Conservation (phyloP, 23 tunicate species). For the Ciona savignyi region DNA sequence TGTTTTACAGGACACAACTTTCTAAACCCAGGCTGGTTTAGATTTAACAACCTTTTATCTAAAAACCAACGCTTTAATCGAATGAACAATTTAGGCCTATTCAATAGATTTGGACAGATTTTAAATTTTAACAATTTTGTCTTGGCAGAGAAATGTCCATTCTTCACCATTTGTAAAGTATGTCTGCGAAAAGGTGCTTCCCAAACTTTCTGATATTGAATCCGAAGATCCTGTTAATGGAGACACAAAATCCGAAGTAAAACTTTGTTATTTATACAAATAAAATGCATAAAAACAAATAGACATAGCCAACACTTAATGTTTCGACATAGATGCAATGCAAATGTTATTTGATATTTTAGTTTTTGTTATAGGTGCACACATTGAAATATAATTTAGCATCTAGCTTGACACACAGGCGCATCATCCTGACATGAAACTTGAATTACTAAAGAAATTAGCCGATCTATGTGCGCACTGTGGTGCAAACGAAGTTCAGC, state of each 20-base stretch:
- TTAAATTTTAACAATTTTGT: background rate
- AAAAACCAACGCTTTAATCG: too few species aligned
- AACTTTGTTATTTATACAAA: background rate
- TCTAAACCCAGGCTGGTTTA: background rate
- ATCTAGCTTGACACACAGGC: background rate
- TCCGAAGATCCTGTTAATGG: slow-evolving; percentile 6
- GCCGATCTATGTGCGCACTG: slow-evolving; percentile 63
- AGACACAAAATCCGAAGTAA: background rate
- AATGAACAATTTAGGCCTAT: too few species aligned
- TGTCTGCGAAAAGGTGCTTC: slow-evolving; percentile 63
- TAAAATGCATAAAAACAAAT: background rate
- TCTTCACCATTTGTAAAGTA: slow-evolving; percentile 47
- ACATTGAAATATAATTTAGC: too few species aligned
- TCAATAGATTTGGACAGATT: too few species aligned
- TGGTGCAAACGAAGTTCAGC: slow-evolving; percentile 44
- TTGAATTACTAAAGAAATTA: slow-evolving; percentile 50
- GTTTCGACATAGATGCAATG: too few species aligned
- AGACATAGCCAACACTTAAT: too few species aligned
- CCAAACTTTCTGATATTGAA: too few species aligned
- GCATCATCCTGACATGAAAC: slow-evolving; percentile 16
- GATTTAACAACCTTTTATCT: background rate
- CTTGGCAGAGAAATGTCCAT: slow-evolving; percentile 64
- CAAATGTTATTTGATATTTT: too few species aligned
- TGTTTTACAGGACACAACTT: background rate
- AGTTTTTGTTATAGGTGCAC: too few species aligned